Conservation (phyloP, 2,888 invertebrate species). For the Drosophila macrothrix region DNA sequence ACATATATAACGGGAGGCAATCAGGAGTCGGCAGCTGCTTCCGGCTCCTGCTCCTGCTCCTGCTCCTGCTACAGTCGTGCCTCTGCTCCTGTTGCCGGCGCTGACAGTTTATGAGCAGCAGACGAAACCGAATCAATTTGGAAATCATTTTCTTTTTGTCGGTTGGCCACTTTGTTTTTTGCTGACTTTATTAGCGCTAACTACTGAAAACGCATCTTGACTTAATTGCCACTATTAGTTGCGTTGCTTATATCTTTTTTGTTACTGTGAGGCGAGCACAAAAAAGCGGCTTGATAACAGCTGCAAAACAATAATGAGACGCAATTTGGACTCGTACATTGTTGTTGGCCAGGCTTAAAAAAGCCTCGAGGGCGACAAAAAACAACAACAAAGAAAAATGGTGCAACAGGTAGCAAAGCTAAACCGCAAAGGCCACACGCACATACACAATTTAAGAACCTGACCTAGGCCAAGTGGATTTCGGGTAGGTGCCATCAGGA, state of each 20-base stretch:
- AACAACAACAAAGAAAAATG: neutral
- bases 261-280: neutral
- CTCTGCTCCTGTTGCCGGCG: slow-evolving; percentile 13
- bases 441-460: slow-evolving; percentile 54
- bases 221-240: slow-evolving; percentile 77
- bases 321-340: slow-evolving; percentile 48
- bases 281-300: slow-evolving; percentile 48
- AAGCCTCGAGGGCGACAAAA: slow-evolving; percentile 41
- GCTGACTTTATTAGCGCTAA: slow-evolving; percentile 68
- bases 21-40: slow-evolving; percentile 47
- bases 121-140: slow-evolving; percentile 46
- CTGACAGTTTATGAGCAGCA: slow-evolving; percentile 58
- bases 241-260: slow-evolving; percentile 19
- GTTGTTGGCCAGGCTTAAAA: slow-evolving; percentile 12
- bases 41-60: slow-evolving; percentile 21
- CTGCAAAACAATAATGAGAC: slow-evolving; percentile 68
- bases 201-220: slow-evolving; percentile 61
- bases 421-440: slow-evolving; percentile 70
- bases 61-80: slow-evolving; percentile 4
- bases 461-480: slow-evolving; percentile 80
- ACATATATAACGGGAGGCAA: slow-evolving; percentile 1
- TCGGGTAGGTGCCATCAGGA: slow-evolving; percentile 71
- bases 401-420: slow-evolving; percentile 72
- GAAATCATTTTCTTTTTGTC: slow-evolving; percentile 51
- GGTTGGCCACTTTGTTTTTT: slow-evolving; percentile 21